phyloP scores from a whole-genome alignment of 92 coral and sea anemone species.

The Heliopora coerulea region DNA sequence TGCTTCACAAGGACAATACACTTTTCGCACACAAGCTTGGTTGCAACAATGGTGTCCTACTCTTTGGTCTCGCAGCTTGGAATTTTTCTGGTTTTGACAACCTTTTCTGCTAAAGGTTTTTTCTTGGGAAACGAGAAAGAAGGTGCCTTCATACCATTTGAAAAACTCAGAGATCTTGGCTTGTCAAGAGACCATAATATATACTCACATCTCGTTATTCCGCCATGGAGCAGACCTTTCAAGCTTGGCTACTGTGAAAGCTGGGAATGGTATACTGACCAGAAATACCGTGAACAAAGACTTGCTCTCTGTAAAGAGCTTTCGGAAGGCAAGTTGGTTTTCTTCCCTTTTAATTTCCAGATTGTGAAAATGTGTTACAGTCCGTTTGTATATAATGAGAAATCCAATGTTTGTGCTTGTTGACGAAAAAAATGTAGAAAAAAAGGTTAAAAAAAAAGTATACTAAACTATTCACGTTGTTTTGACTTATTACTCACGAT shows the following conservation, averaged over 20 bases:
- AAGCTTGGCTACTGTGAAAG: conserved; percentile 91
- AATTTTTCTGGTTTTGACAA: background rate
- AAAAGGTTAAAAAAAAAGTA: no score
- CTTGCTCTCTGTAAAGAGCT: conserved; percentile 79
- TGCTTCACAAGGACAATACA: background rate
- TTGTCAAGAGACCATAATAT: conserved; percentile 73
- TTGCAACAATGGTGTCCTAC: conserved; percentile 9
- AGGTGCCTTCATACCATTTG: conserved; percentile 37
- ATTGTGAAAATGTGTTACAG: no score
- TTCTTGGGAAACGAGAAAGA: conserved; percentile 19
- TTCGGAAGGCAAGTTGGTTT: conserved; percentile 64
- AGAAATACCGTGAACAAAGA: conserved; percentile 80
- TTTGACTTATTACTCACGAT: no score
- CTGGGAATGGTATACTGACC: conserved; percentile 99
- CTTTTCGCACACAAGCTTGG: background rate
- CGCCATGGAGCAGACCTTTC: conserved; percentile 95
- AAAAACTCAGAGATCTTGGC: conserved; percentile 52
- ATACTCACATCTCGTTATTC: conserved; percentile 86
- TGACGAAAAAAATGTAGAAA: background rate
- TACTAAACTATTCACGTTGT: no score
- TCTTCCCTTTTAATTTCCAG: background rate
- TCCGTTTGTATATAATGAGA: no score
- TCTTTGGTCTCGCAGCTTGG: background rate
- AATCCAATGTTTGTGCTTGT: no score
- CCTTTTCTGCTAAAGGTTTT: background rate